phyloP scores from a whole-genome alignment of 2,797 vertebrate genomes.

The Anas capensis region DNA sequence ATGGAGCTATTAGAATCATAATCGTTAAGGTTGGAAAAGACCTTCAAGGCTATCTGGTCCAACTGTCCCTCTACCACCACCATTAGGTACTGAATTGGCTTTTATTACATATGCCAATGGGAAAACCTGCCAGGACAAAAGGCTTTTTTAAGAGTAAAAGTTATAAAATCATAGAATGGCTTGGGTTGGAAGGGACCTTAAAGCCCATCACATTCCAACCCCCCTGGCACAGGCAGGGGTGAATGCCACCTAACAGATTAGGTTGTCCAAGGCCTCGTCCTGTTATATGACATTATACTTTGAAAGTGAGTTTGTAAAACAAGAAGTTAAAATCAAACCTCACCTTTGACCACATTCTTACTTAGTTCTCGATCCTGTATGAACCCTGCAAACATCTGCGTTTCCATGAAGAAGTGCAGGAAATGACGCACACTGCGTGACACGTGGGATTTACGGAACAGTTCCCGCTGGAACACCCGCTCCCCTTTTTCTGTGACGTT shows the following conservation, averaged over 20 bases:
- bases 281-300: accelerated
- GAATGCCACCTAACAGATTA: no score
- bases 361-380: slow-evolving; percentile 95
- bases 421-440: slow-evolving; percentile 91
- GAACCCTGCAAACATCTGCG: slow-evolving; percentile 98
- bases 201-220: no score
- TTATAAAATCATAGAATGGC: neutral
- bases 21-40: no score
- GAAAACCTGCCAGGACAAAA: neutral
- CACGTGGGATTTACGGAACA: slow-evolving; percentile 90
- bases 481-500: slow-evolving; percentile 80
- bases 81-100: no score
- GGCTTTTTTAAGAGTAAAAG: neutral
- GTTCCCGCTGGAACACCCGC: slow-evolving; percentile 89
- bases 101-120: neutral
- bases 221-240: no score
- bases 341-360: slow-evolving; percentile 89
- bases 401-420: slow-evolving; percentile 97
- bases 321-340: neutral
- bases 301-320: neutral
- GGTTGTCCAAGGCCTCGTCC: no score
- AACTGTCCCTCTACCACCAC: no score
- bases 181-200: no score
- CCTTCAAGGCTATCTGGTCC: no score
- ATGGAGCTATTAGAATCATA: neutral